Percentiles rank a stretch among this genome's conserved stretches.
Evolutionary conservation across 53 echinoderm and acorn worm species (phyloP).

Genomic region (Echinarachnius parma): DNA sequence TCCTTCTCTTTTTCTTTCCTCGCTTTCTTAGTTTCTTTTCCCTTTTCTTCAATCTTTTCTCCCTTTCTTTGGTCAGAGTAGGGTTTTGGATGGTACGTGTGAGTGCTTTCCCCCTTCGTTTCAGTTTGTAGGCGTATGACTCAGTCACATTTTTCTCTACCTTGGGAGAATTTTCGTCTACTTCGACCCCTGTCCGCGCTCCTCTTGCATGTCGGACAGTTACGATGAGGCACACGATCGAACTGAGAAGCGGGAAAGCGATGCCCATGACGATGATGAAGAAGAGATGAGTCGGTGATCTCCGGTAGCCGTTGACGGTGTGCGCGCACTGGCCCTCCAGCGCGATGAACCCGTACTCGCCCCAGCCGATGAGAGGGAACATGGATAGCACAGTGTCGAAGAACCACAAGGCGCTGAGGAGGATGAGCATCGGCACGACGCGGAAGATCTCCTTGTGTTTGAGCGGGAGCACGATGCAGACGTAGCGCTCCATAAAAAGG

Average conservation of each 20-base stretch:
- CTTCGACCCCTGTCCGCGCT: neutral
- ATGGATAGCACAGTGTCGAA: conserved; percentile 45
- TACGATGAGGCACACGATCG: neutral
- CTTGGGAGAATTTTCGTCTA: conserved; percentile 10
- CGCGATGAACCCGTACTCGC: conserved; percentile 37
- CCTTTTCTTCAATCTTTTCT: conserved; percentile 14
- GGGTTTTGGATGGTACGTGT: conserved; percentile 28
- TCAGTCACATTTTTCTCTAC: no score
- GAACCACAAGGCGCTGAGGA: conserved; percentile 54
- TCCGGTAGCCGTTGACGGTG: conserved; percentile 44
- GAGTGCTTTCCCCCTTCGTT: conserved; percentile 14
- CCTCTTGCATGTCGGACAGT: conserved; percentile 1
- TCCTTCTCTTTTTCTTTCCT: conserved; percentile 8
- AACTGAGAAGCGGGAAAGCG: conserved; percentile 8
- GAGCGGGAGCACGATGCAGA: conserved; percentile 61
- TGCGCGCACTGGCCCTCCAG: conserved; percentile 39
- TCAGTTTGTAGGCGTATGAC: conserved; percentile 31
- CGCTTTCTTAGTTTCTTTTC: conserved; percentile 27
- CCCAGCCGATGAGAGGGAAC: conserved; percentile 52
- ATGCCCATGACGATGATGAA: conserved; percentile 37
- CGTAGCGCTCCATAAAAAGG: conserved; percentile 65
- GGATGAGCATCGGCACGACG: conserved; percentile 27
- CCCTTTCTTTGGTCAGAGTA: conserved; percentile 13
- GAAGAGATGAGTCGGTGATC: conserved; percentile 30
- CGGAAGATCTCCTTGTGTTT: conserved; percentile 67